A percentile compares a stretch with the other conserved stretches of the same genome.
phyloP scores from a whole-genome alignment of 2,113 vertebrate species.

The Lagopus muta region DNA sequence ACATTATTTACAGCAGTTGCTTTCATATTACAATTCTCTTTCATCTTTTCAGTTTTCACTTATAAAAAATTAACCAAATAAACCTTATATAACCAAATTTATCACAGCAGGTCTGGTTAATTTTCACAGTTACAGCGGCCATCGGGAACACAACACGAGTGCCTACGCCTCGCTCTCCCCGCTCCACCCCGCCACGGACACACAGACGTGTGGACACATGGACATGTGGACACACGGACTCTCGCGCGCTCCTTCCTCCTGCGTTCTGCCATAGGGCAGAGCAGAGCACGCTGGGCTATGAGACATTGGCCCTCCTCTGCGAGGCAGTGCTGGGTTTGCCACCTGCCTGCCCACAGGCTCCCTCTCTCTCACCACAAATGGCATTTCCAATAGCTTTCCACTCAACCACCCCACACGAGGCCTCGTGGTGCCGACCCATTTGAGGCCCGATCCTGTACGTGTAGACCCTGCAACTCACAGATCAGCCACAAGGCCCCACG shows the following conservation, averaged over 20 bases:
- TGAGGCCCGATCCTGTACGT: background rate
- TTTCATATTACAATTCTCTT: conserved; percentile 90
- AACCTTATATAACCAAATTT: conserved; percentile 81
- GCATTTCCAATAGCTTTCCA: background rate
- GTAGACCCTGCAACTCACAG: background rate
- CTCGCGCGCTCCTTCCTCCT: fast-evolving
- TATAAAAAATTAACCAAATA: conserved; percentile 82
- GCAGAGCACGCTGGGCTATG: background rate
- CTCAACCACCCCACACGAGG: fast-evolving
- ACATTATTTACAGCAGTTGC: conserved; percentile 93
- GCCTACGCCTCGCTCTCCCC: conserved; percentile 75
- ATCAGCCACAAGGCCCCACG: background rate
- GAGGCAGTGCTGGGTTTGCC: background rate
- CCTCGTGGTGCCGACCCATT: fast-evolving
- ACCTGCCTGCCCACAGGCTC: background rate
- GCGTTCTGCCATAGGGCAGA: background rate
- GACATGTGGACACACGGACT: background rate
- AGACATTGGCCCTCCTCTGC: background rate
- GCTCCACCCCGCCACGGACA: background rate
- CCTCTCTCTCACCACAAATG: background rate
- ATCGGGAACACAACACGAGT: conserved; percentile 73
- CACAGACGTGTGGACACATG: background rate
- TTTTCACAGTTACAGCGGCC: conserved; percentile 79
- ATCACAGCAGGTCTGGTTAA: conserved; percentile 78
- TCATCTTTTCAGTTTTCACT: conserved; percentile 89